Conservation (phyloP, 1,140 invertebrate genomes). For the Araneus ventricosus region DNA sequence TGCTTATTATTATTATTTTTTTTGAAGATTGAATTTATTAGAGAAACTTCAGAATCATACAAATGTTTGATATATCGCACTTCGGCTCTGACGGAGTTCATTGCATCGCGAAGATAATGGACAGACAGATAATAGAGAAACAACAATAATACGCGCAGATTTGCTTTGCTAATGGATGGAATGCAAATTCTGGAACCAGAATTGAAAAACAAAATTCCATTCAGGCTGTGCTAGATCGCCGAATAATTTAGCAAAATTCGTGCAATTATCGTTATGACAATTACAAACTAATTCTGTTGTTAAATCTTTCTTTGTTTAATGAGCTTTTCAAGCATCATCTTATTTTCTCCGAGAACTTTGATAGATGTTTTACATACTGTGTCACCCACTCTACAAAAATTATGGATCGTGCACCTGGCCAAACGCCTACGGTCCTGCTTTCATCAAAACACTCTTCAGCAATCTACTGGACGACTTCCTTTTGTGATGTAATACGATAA, state of each 20-base stretch:
- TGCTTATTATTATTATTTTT: too few relatives aligned
- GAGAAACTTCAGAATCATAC: too few relatives aligned
- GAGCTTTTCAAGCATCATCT: neutral
- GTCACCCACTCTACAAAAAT: conserved; percentile 2
- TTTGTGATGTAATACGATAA: neutral
- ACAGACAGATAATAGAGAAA: neutral
- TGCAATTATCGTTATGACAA: neutral
- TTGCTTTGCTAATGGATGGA: neutral
- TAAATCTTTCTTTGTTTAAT: neutral
- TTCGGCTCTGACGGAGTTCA: neutral
- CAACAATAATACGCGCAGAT: neutral
- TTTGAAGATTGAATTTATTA: too few relatives aligned
- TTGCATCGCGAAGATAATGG: neutral
- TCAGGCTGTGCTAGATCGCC: neutral
- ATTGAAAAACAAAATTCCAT: neutral
- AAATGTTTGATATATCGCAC: too few relatives aligned
- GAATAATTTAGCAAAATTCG: conserved; percentile 15
- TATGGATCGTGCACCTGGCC: neutral
- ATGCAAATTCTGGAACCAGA: neutral
- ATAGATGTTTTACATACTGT: conserved; percentile 1
- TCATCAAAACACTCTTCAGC: neutral
- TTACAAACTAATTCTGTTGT: neutral
- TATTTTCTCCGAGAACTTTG: neutral
- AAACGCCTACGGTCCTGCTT: neutral
- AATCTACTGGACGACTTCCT: neutral